Evolutionary conservation across 1,140 invertebrate genomes (phyloP).

Genomic region (Drosophila suzukii): DNA sequence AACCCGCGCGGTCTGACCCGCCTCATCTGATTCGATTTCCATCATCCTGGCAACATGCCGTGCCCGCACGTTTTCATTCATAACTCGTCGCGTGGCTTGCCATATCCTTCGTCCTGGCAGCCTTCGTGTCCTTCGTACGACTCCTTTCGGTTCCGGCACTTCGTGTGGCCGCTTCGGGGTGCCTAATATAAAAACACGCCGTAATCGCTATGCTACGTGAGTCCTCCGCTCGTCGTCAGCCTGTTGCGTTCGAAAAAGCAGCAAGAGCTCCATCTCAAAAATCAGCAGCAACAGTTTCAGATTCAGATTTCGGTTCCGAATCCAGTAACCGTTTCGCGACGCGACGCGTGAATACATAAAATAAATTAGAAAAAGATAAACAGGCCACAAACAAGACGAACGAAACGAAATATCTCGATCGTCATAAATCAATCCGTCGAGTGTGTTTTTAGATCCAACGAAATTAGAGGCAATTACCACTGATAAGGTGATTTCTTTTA

Average conservation of each 20-base stretch:
- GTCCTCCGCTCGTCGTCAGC: constrained; percentile 81
- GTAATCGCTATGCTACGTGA: constrained; percentile 62
- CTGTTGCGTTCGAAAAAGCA: constrained; percentile 75
- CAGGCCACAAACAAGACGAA: background rate
- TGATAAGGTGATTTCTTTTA: constrained; percentile 64
- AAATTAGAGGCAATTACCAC: constrained; percentile 63
- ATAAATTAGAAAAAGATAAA: constrained; percentile 28
- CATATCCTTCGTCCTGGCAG: constrained; percentile 10
- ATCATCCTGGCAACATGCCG: constrained; percentile 20
- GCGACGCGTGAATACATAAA: constrained; percentile 38
- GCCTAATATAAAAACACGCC: constrained; percentile 80
- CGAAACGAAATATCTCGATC: constrained; percentile 49
- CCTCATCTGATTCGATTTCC: constrained; percentile 22
- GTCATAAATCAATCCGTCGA: constrained; percentile 59
- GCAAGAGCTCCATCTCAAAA: constrained; percentile 9
- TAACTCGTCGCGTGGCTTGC: constrained; percentile 59
- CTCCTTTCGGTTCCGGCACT: constrained; percentile 26
- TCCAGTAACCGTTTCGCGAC: constrained; percentile 14
- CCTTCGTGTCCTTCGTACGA: constrained; percentile 15
- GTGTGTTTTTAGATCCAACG: constrained; percentile 52
- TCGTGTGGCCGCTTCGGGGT: constrained; percentile 47
- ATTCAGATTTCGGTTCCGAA: constrained; percentile 37
- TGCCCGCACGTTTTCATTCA: constrained; percentile 68
- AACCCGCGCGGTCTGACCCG: constrained; percentile 1
- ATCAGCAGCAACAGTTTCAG: constrained; percentile 39